Percentiles rank a stretch among this genome's conserved stretches.
phyloP scores from a whole-genome alignment of 2,797 vertebrate genomes.

The Mus caroli region DNA sequence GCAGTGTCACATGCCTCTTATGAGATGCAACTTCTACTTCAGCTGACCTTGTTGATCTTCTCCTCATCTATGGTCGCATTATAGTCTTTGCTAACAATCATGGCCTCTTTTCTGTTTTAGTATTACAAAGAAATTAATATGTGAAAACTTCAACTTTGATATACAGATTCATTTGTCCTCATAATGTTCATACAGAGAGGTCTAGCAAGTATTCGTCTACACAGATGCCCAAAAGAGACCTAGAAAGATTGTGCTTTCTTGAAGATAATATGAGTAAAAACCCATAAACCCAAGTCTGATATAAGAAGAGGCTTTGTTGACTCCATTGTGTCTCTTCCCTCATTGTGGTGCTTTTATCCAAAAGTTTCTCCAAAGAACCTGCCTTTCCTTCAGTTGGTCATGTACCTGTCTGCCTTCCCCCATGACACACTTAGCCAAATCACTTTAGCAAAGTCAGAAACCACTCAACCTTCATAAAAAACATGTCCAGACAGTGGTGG shows the following conservation, averaged over 20 bases:
- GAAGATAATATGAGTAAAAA: neutral
- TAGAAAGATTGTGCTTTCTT: neutral
- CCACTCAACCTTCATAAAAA: neutral
- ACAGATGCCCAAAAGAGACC: neutral
- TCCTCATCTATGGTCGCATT: neutral
- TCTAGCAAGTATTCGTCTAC: neutral
- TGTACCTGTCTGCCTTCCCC: neutral
- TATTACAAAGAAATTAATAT: slow-evolving; percentile 23
- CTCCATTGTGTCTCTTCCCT: neutral
- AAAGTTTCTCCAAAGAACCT: neutral
- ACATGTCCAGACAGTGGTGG: neutral
- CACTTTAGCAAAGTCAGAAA: neutral
- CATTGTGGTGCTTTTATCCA: neutral
- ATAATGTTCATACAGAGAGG: neutral
- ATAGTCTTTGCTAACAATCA: neutral
- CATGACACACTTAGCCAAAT: neutral
- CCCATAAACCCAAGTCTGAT: neutral
- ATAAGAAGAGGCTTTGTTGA: neutral
- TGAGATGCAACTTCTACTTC: neutral
- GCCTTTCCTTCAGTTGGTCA: neutral
- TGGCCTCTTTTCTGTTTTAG: neutral
- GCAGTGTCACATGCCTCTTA: neutral
- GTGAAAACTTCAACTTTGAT: neutral
- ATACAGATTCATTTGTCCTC: neutral
- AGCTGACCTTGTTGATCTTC: neutral